Evolutionary conservation across 2,888 invertebrate species (phyloP), one percentile per base, ranked within the genome.

Genomic region (Cataglyphis cursor): DNA sequence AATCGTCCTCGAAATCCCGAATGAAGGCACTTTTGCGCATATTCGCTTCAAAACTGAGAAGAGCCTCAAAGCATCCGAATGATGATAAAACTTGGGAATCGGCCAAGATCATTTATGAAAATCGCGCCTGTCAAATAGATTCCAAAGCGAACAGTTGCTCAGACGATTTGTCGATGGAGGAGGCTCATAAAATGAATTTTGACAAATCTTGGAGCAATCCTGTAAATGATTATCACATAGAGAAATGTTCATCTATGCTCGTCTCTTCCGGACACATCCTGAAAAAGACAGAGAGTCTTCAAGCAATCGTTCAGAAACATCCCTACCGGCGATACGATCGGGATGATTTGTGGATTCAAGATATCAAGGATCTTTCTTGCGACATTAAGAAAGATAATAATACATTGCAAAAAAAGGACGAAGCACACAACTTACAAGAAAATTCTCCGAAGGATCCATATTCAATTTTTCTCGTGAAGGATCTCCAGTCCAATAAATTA

Each of bases 71-170:
- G 18, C 51, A 9, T 2, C 18, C n/a, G 0, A 44, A 61, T 0
- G 62, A 54, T 0, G 18, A 15, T 9, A 31, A 51, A 9, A 66
- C 64, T 6, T 0, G 9, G 9, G 70, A 65, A 44, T 38, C 75
- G 6, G 81, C 87, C 1, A 87, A 66, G 44, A 41, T 93, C 1
- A 88, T 93, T 18, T 93, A 92, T 57, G 68, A 89, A 44, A 93
- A 93, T 48, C 73, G 61, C 5, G 84, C 87, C 4, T 93, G 89
- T 57, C 87, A 59, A 4, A 85, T 62, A 10, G 85, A 85, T 12
- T 91, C 91, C 6, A 72, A 74, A 6, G 65, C 54, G 21, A 86
- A 85, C 0, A 85, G 86, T n/a, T 85, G 76, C 15, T 91, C 87
- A 41, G 89, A 70, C 4, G 73, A 81, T 21, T 90, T 85, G 9